Percentiles rank a stretch among this genome's conserved stretches.
Evolutionary conservation across 2,113 vertebrate species (phyloP).

Genomic region (Uria lomvia): DNA sequence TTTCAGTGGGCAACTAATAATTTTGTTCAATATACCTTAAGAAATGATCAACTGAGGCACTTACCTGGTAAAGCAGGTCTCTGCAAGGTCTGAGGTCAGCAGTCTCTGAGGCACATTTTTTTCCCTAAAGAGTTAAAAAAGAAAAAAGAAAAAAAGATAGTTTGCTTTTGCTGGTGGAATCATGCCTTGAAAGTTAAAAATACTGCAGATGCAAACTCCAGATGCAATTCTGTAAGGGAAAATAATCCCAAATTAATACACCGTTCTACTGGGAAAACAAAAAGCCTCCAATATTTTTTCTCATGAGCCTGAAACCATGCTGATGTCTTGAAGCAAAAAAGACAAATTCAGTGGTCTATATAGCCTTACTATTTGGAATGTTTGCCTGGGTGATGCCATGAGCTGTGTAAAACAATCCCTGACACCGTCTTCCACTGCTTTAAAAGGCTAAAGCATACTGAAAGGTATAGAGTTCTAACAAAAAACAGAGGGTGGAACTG

Average conservation of each 20-base stretch:
- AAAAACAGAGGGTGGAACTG: neutral
- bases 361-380: neutral
- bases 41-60: neutral
- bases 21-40: neutral
- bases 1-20: neutral
- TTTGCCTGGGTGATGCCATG: fast-evolving
- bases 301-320: neutral
- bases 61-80: neutral
- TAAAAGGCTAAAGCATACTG: neutral
- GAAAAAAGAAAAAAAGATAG: neutral
- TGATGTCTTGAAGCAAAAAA: neutral
- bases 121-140: neutral
- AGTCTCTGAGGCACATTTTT: neutral
- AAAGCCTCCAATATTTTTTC: neutral
- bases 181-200: neutral
- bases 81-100: neutral
- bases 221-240: neutral
- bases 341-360: neutral
- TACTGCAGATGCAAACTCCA: neutral
- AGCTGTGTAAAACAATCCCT: neutral
- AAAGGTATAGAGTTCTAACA: neutral
- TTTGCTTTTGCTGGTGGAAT: neutral
- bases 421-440: neutral
- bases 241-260: neutral
- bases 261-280: neutral